A percentile compares a stretch with the other conserved stretches of the same genome.
Conservation (phyloP, 1,140 invertebrate genomes). For the Bombus impatiens region DNA sequence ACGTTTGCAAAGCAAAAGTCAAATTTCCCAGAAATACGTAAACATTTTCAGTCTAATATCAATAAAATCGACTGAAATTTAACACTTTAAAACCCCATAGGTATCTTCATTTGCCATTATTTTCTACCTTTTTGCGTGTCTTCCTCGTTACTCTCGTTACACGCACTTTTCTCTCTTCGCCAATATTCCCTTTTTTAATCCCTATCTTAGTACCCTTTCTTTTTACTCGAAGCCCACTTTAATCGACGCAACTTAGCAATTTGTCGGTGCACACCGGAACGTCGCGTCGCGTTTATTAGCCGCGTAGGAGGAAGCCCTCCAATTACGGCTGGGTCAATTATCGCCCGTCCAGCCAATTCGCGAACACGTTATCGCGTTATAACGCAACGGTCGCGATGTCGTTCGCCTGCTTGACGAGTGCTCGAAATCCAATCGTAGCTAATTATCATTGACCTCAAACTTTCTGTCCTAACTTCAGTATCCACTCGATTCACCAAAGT, state of each 20-base stretch:
- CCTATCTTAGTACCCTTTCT: background rate
- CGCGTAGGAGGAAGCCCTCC: background rate
- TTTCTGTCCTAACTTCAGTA: background rate
- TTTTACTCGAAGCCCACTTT: background rate
- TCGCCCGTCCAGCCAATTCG: slow-evolving; percentile 18
- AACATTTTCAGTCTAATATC: background rate
- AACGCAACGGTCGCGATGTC: background rate
- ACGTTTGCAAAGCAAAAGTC: too few species aligned
- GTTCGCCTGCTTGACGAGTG: background rate
- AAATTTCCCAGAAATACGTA: background rate
- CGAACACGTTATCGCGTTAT: slow-evolving; percentile 10
- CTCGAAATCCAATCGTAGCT: background rate
- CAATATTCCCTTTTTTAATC: background rate
- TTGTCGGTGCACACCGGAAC: background rate
- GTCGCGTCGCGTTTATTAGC: background rate
- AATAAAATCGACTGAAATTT: background rate
- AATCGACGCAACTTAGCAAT: slow-evolving; percentile 20
- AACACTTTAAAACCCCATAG: background rate
- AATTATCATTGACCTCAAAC: slow-evolving; percentile 3
- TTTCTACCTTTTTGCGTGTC: background rate
- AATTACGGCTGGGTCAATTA: slow-evolving; percentile 24
- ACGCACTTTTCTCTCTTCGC: background rate
- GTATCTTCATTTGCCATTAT: background rate
- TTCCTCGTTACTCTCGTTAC: too few species aligned
- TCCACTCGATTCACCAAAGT: background rate